Percentiles rank a stretch among this genome's conserved stretches.
Conservation (phyloP, 2,797 vertebrate species). For the Leuciscus waleckii region DNA sequence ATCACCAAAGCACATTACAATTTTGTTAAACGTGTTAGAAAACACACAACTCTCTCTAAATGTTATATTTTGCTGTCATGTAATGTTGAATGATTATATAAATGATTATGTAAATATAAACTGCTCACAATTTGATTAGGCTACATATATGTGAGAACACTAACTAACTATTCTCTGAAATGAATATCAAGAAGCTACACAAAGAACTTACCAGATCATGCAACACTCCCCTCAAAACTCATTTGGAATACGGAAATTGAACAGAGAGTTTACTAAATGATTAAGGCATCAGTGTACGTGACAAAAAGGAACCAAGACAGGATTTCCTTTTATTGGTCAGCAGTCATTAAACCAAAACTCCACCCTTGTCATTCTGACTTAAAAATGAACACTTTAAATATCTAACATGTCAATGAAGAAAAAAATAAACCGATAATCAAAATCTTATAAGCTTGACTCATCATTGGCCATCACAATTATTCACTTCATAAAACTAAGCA, state of each 20-base stretch:
- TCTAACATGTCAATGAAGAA: not conserved
- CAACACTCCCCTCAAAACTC: not conserved
- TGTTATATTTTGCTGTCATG: not conserved
- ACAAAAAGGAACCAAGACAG: conserved; percentile 23
- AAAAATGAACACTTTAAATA: not conserved
- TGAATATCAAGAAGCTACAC: not conserved
- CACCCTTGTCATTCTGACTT: not conserved
- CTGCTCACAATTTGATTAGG: not conserved
- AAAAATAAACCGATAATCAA: not conserved
- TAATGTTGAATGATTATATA: not conserved
- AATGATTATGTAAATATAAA: not conserved
- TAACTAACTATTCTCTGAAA: not conserved
- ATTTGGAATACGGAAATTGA: not conserved
- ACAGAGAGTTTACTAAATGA: not conserved
- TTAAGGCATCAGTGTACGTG: too few relatives aligned
- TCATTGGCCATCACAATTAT: not conserved
- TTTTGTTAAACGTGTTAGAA: not conserved
- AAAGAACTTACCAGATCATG: conserved; percentile 33
- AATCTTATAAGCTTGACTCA: not conserved
- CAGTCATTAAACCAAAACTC: not conserved
- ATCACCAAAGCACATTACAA: not conserved
- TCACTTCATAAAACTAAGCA: not conserved
- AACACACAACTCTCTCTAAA: not conserved
- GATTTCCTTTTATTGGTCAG: conserved; percentile 23
- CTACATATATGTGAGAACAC: not conserved